Conservation (phyloP, 2,797 vertebrate species). For the Amazona ochrocephala region DNA sequence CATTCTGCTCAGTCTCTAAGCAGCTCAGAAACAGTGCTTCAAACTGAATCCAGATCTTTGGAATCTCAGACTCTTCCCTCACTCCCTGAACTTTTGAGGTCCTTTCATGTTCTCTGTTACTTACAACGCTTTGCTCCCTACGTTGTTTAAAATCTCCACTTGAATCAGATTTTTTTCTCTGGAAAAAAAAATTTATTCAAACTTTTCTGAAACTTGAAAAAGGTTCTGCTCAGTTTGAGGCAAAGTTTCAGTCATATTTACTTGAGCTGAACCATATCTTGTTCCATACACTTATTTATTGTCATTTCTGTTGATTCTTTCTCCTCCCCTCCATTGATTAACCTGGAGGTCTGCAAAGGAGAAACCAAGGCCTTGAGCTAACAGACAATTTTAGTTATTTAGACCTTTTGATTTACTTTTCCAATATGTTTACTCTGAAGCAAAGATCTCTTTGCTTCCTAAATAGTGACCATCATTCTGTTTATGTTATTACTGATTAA, state of each 20-base stretch:
- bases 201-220: neutral
- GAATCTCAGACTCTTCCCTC: neutral
- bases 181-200: neutral
- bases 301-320: neutral
- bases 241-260: neutral
- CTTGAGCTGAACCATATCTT: neutral
- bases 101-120: neutral
- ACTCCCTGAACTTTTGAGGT: neutral
- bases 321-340: neutral
- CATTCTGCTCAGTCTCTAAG: neutral
- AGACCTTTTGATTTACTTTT: neutral
- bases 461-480: constrained; percentile 43
- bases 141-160: neutral
- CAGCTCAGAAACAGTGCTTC: neutral
- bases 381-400: neutral
- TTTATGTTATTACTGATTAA: constrained; percentile 39
- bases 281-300: neutral
- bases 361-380: neutral
- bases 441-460: constrained; percentile 17
- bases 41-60: neutral
- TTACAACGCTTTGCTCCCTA: neutral
- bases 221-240: neutral
- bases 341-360: neutral
- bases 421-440: neutral
- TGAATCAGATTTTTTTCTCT: neutral